Conservation (phyloP, 2,888 invertebrate genomes). For the Drosophila nigritarsus region DNA sequence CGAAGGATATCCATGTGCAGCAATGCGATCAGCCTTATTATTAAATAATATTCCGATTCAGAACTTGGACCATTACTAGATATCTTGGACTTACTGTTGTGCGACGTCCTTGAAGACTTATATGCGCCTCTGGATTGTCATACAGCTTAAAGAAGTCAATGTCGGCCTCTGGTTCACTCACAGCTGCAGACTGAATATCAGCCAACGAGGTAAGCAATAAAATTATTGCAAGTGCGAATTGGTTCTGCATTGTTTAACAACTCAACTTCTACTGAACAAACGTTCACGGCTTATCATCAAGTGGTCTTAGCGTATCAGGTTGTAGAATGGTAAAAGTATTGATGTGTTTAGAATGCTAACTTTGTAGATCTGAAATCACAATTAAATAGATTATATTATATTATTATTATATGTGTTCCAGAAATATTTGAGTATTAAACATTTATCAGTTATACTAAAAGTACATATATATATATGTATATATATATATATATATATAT, state of each 20-base stretch:
- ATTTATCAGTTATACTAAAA: neutral
- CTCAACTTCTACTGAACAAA: conserved; percentile 17
- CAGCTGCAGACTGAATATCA: conserved; percentile 18
- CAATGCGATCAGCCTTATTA: conserved; percentile 68
- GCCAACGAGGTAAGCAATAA: neutral
- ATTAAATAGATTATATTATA: neutral
- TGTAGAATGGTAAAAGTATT: neutral
- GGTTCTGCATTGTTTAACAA: conserved; percentile 23
- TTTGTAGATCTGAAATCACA: neutral
- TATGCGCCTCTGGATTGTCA: conserved; percentile 61
- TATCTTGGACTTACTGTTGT: conserved; percentile 54
- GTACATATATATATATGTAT: neutral
- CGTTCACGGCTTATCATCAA: conserved; percentile 28
- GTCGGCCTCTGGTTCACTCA: conserved; percentile 20
- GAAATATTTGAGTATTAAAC: neutral
- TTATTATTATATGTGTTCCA: neutral
- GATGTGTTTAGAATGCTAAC: neutral
- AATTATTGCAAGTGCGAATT: neutral
- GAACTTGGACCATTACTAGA: accelerated
- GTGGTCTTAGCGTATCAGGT: conserved; percentile 21
- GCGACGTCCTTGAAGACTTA: conserved; percentile 31
- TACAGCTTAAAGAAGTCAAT: conserved; percentile 63
- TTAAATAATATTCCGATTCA: neutral
- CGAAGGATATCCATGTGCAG: conserved; percentile 87
- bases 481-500: neutral